A percentile compares a stretch with the other conserved stretches of the same genome.
Conservation (phyloP, 2,797 vertebrate species). For the Poecilia picta region DNA sequence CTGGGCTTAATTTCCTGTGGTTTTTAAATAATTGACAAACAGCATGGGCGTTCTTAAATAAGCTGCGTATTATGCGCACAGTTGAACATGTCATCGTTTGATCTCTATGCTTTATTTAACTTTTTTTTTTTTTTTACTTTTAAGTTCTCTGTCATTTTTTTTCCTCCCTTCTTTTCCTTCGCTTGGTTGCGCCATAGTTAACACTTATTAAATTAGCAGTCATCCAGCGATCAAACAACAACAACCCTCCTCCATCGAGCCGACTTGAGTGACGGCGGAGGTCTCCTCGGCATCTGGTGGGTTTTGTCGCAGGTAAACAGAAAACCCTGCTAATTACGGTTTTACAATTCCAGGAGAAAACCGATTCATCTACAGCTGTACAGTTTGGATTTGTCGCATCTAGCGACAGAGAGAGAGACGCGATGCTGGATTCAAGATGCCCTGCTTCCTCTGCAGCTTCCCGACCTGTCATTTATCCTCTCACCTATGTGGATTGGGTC, state of each 20-base stretch:
- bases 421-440: constrained; percentile 61
- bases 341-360: constrained; percentile 42
- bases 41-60: constrained; percentile 76
- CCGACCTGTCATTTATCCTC: constrained; percentile 75
- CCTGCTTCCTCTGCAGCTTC: constrained; percentile 58
- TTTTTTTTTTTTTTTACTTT: constrained; percentile 45
- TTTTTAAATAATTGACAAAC: constrained; percentile 80
- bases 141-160: constrained; percentile 59
- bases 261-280: constrained; percentile 60
- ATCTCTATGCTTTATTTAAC: constrained; percentile 64
- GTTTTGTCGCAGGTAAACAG: constrained; percentile 40
- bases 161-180: constrained; percentile 31
- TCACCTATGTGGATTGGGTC: constrained; percentile 75
- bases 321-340: constrained; percentile 66
- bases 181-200: constrained; percentile 67
- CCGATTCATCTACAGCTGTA: constrained; percentile 14
- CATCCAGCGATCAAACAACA: constrained; percentile 75
- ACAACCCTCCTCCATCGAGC: constrained; percentile 59
- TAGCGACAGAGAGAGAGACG: constrained; percentile 31
- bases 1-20: constrained; percentile 77
- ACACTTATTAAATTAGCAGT: constrained; percentile 78
- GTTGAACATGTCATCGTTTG: constrained; percentile 79
- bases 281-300: constrained; percentile 69
- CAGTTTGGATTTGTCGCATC: constrained; percentile 47
- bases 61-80: constrained; percentile 78